Evolutionary conservation across 1,140 invertebrate species (phyloP).

Genomic region (Heliconius congener): DNA sequence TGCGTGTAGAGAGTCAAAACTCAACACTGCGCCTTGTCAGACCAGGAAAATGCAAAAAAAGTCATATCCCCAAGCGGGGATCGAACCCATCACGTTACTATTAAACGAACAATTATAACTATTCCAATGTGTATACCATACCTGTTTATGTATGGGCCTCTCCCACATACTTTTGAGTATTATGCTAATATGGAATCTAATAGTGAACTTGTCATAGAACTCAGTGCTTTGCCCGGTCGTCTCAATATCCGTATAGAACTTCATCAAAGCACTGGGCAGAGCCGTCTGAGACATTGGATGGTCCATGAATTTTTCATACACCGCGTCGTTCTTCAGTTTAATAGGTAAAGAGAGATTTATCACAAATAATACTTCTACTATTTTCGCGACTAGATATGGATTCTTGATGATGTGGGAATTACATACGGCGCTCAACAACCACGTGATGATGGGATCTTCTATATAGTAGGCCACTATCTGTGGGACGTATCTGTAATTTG

Average conservation of each 20-base stretch:
- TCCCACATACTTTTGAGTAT: conserved; percentile 96
- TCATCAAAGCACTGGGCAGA: conserved; percentile 95
- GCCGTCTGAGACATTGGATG: conserved; percentile 92
- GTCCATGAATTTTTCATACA: conserved; percentile 84
- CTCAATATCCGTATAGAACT: conserved; percentile 99
- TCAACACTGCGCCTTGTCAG: too few species aligned
- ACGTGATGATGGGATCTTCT: conserved; percentile 92
- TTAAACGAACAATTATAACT: too few species aligned
- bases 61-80: too few species aligned
- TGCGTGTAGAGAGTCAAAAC: too few species aligned
- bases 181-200: conserved; percentile 97
- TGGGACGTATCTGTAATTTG: conserved; percentile 87
- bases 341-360: conserved; percentile 92
- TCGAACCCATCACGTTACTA: too few species aligned
- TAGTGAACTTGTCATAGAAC: conserved; percentile 99
- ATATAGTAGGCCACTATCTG: conserved; percentile 88
- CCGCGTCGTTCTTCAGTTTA: conserved; percentile 79
- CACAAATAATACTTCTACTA: conserved; percentile 96
- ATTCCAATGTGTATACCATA: conserved; percentile 15
- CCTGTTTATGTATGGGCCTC: conserved; percentile 83
- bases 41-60: too few species aligned
- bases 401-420: conserved; percentile 95
- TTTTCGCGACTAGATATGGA: conserved; percentile 97
- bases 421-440: conserved; percentile 94
- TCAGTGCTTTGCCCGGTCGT: conserved; percentile 98